Evolutionary conservation across 1,140 invertebrate genomes (phyloP).

Genomic region (Drosophila serrata): DNA sequence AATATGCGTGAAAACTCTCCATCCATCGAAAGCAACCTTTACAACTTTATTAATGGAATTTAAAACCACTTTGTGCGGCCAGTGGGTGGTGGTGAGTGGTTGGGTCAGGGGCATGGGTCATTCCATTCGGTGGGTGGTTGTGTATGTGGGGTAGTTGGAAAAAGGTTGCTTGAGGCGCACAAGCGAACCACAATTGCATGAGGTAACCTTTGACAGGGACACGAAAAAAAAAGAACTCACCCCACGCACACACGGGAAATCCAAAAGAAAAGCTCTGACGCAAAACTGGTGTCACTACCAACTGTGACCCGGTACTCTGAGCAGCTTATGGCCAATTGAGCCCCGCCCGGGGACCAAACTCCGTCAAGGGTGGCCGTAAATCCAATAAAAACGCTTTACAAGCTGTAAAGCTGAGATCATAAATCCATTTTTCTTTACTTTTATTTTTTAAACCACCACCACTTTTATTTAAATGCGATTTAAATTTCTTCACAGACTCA

Average conservation of each 20-base stretch:
- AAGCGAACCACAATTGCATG: conserved; percentile 75
- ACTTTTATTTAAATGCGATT: conserved; percentile 42
- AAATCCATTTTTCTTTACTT: conserved; percentile 61
- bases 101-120: conserved; percentile 22
- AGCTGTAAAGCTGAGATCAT: conserved; percentile 78
- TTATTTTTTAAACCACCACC: conserved; percentile 26
- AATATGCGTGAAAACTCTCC: conserved; percentile 83
- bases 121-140: conserved; percentile 30
- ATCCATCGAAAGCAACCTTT: conserved; percentile 50
- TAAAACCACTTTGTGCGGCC: conserved; percentile 79
- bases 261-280: conserved; percentile 60
- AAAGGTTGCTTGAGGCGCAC: conserved; percentile 67
- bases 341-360: conserved; percentile 28
- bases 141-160: conserved; percentile 15
- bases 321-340: conserved; percentile 82
- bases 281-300: conserved; percentile 75
- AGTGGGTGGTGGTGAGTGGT: conserved; percentile 49
- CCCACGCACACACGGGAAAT: conserved; percentile 20
- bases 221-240: conserved; percentile 31
- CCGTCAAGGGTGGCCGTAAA: conserved; percentile 46
- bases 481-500: conserved; percentile 27
- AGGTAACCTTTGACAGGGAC: conserved; percentile 73
- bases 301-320: conserved; percentile 63
- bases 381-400: conserved; percentile 85
- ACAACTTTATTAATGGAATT: conserved; percentile 85